Evolutionary conservation across 2,888 invertebrate species (phyloP).

Genomic region (Pogonocherus hispidulus): DNA sequence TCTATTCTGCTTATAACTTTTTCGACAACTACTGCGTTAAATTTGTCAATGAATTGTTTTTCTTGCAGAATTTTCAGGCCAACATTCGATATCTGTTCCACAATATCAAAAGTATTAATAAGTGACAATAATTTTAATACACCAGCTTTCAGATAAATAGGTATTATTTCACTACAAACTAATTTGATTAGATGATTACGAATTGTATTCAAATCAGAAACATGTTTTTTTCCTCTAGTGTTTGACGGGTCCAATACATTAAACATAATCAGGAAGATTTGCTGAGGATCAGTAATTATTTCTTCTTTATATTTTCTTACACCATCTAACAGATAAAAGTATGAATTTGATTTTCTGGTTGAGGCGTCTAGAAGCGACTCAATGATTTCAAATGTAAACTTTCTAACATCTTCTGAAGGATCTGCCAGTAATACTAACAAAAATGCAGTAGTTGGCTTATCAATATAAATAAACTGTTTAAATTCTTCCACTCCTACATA

Average conservation of each 20-base stretch:
- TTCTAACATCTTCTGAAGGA: conserved; percentile 34
- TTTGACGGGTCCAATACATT: conserved; percentile 71
- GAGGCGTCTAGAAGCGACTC: conserved; percentile 29
- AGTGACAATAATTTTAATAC: conserved; percentile 64
- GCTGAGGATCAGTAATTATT: conserved; percentile 77
- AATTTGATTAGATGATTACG: conserved; percentile 58
- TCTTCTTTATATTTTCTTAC: conserved; percentile 67
- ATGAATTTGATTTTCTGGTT: conserved; percentile 32
- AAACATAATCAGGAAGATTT: conserved; percentile 75
- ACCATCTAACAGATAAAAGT: conserved; percentile 40
- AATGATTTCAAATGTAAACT: conserved; percentile 39
- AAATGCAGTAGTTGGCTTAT: conserved; percentile 31
- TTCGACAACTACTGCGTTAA: conserved; percentile 56
- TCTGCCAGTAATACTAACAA: conserved; percentile 35
- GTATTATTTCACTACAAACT: conserved; percentile 67
- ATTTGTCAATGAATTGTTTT: conserved; percentile 42
- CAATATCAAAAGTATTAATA: conserved; percentile 56
- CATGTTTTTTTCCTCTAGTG: conserved; percentile 56
- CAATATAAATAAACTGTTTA: conserved; percentile 22
- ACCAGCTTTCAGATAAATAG: conserved; percentile 66
- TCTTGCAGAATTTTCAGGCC: conserved; percentile 54
- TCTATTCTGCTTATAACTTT: conserved; percentile 58
- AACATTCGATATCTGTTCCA: conserved; percentile 54
- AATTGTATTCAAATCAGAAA: conserved; percentile 59
- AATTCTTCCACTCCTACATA: conserved; percentile 15